These are phyloP conservation scores for Naja naja DNA, from an alignment of 2,113 vertebrate genomes.

Conservation along the genomic window DNA sequence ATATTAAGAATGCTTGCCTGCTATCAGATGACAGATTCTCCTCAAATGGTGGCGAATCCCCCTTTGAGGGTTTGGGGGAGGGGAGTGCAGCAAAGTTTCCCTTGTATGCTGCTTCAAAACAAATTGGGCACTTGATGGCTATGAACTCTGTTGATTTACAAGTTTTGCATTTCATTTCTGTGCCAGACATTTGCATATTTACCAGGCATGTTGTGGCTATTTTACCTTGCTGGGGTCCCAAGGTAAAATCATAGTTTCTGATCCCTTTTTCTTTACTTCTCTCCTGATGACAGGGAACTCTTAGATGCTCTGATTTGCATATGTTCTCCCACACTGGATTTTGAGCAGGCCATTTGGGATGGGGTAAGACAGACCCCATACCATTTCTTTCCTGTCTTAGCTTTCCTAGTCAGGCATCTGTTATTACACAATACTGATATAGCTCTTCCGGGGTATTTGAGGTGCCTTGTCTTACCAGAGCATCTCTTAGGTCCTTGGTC, in stretches of 20 bases:
- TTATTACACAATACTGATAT: not conserved
- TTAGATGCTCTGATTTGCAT: not conserved
- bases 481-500: not conserved
- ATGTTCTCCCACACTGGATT: not conserved
- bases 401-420: not conserved
- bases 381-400: not conserved
- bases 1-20: not conserved
- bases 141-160: not conserved
- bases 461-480: not conserved
- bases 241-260: not conserved
- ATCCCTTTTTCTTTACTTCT: not conserved
- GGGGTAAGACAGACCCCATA: not conserved
- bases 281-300: not conserved
- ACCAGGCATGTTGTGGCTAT: not conserved
- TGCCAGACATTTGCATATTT: not conserved
- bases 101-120: not conserved
- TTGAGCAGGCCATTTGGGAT: not conserved
- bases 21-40: not conserved
- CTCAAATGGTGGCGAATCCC: not conserved
- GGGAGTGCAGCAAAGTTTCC: not conserved
- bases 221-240: not conserved
- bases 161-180: not conserved
- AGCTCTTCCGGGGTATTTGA: not conserved
- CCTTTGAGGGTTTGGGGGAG: not conserved
- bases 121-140: not conserved